Conservation (phyloP, 2,888 invertebrate species). For the Strigamia transsilvanica region DNA sequence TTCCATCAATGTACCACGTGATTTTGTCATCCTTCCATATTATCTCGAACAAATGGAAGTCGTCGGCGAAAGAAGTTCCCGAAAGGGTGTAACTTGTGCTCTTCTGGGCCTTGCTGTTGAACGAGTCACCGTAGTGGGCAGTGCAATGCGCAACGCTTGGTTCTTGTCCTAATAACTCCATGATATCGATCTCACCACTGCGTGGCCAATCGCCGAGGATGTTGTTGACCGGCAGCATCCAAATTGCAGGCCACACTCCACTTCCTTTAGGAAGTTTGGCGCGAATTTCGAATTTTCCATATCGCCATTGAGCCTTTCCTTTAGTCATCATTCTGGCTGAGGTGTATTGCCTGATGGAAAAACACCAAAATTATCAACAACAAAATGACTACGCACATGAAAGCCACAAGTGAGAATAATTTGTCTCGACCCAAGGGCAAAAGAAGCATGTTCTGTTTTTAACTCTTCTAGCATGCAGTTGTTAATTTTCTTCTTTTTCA, state of each 20-base stretch:
- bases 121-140: conserved; percentile 12
- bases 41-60: conserved; percentile 40
- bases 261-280: conserved; percentile 32
- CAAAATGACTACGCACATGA: no score
- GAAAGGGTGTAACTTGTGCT: not conserved
- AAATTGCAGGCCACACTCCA: conserved; percentile 50
- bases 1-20: conserved; percentile 36
- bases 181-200: conserved; percentile 52
- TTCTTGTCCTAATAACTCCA: conserved; percentile 11
- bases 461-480: no score
- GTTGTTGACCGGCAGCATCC: conserved; percentile 46
- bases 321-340: conserved; percentile 1
- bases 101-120: not conserved
- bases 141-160: conserved; percentile 4
- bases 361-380: no score
- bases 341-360: not conserved
- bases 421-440: no score
- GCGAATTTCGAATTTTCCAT: conserved; percentile 28
- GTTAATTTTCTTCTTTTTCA: no score
- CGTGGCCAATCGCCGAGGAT: conserved; percentile 12
- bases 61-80: not conserved
- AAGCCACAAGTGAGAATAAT: no score
- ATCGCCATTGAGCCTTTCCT: conserved; percentile 8
- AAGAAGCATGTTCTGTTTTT: no score
- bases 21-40: conserved; percentile 39